Evolutionary conservation across 1,140 invertebrate genomes (phyloP).

Genomic region (Luehdorfia chinensis): DNA sequence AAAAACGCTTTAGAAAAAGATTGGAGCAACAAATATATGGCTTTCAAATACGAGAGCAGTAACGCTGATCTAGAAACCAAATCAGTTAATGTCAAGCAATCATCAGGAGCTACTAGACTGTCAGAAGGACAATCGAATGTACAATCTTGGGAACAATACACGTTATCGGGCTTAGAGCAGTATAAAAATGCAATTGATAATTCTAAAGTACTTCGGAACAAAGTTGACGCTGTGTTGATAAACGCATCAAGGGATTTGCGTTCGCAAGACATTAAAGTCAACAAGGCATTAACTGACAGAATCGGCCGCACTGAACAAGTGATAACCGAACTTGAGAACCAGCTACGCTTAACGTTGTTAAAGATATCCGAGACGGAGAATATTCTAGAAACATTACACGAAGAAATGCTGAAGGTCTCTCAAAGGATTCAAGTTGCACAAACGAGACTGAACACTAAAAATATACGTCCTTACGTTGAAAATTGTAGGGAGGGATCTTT

Average conservation of each 20-base stretch:
- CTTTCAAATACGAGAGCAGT: conserved; percentile 84
- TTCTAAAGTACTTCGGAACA: conserved; percentile 78
- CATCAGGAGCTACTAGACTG: conserved; percentile 83
- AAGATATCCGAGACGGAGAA: conserved; percentile 83
- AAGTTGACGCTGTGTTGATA: conserved; percentile 79
- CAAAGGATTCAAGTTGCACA: conserved; percentile 85
- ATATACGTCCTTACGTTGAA: conserved; percentile 81
- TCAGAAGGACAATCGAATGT: conserved; percentile 83
- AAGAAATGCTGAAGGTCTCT: conserved; percentile 80
- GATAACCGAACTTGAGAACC: conserved; percentile 80
- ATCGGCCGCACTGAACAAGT: conserved; percentile 82
- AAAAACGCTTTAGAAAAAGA: conserved; percentile 88
- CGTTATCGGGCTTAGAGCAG: conserved; percentile 78
- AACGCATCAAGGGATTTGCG: conserved; percentile 83
- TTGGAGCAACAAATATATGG: conserved; percentile 91
- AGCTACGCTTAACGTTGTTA: conserved; percentile 74
- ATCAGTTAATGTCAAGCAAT: conserved; percentile 81
- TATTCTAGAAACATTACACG: conserved; percentile 80
- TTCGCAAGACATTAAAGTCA: conserved; percentile 83
- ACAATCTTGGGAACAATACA: conserved; percentile 83
- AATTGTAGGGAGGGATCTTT: conserved; percentile 83
- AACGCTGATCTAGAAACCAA: conserved; percentile 80
- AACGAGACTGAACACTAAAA: conserved; percentile 83
- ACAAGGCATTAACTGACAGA: conserved; percentile 79
- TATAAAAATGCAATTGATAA: conserved; percentile 76